Evolutionary conservation across 2,888 invertebrate genomes (phyloP).

Genomic region (Encarsia formosa): DNA sequence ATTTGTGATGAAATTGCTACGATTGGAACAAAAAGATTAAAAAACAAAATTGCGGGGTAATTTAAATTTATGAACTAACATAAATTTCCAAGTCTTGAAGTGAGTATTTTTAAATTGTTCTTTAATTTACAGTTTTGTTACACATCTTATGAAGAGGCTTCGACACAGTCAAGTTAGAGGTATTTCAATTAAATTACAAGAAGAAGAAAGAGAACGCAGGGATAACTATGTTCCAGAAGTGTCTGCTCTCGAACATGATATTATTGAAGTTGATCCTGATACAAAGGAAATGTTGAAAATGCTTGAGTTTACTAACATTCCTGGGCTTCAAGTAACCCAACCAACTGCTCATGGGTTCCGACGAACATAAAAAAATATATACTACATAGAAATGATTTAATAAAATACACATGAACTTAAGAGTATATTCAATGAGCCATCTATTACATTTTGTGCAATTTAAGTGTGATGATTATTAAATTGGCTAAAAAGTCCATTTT

Average conservation of each 20-base stretch:
- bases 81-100: too few relatives aligned
- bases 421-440: too few relatives aligned
- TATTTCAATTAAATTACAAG: conserved; percentile 98
- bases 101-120: too few relatives aligned
- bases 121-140: conserved; percentile 90
- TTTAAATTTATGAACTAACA: too few relatives aligned
- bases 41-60: conserved; percentile 99
- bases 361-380: too few relatives aligned
- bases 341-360: conserved; percentile 61
- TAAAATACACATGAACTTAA: too few relatives aligned
- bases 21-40: conserved; percentile 94
- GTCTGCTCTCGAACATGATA: conserved; percentile 92
- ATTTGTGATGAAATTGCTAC: conserved; percentile 99
- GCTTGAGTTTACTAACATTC: conserved; percentile 91
- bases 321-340: conserved; percentile 85
- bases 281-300: conserved; percentile 99
- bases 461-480: too few relatives aligned
- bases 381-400: too few relatives aligned
- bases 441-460: too few relatives aligned
- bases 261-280: conserved; percentile 96
- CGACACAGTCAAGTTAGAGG: conserved; percentile 97
- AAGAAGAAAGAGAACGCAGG: conserved; percentile 98
- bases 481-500: too few relatives aligned
- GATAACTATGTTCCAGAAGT: conserved; percentile 99
- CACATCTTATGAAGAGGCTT: conserved; percentile 98